phyloP scores from a whole-genome alignment of 2,797 vertebrate species.

The Chelidonichthys spinosus region DNA sequence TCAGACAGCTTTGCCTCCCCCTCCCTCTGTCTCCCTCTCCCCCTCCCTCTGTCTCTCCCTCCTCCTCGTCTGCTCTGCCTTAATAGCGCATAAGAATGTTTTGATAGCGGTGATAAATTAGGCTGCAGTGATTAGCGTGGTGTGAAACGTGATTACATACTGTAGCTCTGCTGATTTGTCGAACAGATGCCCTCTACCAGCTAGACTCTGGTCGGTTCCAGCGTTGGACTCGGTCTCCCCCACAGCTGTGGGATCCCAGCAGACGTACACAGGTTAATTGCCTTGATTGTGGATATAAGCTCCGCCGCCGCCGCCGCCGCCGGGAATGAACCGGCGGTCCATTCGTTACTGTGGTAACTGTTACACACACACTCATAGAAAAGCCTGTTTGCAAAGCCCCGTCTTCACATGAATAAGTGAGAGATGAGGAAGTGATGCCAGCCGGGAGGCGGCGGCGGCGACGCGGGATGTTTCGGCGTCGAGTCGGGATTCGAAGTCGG shows the following conservation, averaged over 20 bases:
- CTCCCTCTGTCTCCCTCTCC: slow-evolving; percentile 6
- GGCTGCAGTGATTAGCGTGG: slow-evolving; percentile 86
- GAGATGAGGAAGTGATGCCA: slow-evolving; percentile 26
- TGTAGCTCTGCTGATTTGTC: slow-evolving; percentile 82
- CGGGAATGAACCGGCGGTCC: slow-evolving; percentile 63
- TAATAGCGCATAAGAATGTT: slow-evolving; percentile 71
- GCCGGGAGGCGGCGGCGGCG: slow-evolving; percentile 33
- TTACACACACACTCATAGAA: not conserved
- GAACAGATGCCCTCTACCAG: slow-evolving; percentile 85
- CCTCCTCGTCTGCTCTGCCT: slow-evolving; percentile 44
- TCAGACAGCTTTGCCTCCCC: slow-evolving; percentile 1
- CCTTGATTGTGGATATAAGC: slow-evolving; percentile 80
- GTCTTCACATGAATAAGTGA: slow-evolving; percentile 23
- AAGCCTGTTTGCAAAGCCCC: slow-evolving; percentile 28
- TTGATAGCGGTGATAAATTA: slow-evolving; percentile 83
- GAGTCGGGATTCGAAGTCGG: slow-evolving; percentile 37
- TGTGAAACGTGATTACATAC: slow-evolving; percentile 85
- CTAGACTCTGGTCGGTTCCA: slow-evolving; percentile 74
- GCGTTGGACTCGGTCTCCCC: slow-evolving; percentile 67
- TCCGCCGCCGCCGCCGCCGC: slow-evolving; percentile 43
- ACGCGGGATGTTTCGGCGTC: slow-evolving; percentile 23
- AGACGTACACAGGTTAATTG: slow-evolving; percentile 83
- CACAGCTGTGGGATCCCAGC: slow-evolving; percentile 78
- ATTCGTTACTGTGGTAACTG: slow-evolving; percentile 65
- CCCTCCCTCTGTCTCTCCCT: not conserved